Conservation (phyloP, 2,797 vertebrate genomes). For the Rhynchotus rufescens region DNA sequence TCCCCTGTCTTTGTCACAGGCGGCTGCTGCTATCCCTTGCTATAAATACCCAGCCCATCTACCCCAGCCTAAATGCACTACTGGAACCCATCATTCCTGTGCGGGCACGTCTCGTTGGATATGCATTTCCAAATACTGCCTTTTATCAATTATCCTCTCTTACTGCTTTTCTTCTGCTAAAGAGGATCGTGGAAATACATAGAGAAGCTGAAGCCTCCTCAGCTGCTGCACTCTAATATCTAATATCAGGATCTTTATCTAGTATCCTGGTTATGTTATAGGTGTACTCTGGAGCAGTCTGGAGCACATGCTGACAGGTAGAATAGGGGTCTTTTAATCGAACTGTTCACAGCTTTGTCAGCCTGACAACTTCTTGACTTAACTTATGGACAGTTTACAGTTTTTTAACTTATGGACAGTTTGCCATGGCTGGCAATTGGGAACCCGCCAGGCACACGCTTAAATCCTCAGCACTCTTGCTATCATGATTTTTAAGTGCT, state of each 20-base stretch:
- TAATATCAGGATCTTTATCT: too few species aligned
- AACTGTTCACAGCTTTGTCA: background rate
- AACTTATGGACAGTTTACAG: background rate
- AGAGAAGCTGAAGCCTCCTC: background rate
- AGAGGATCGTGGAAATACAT: background rate
- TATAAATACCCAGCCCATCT: background rate
- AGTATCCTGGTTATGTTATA: too few species aligned
- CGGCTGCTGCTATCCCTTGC: background rate
- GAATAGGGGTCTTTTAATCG: background rate
- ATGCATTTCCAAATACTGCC: background rate
- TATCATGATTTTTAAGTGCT: background rate
- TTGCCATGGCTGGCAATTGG: accelerated
- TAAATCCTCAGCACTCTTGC: background rate
- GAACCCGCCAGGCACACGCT: background rate
- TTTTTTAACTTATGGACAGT: background rate
- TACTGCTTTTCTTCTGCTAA: background rate
- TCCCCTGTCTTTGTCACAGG: background rate
- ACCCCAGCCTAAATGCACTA: background rate
- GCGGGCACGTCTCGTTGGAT: background rate
- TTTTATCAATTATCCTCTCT: background rate
- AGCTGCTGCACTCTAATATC: background rate
- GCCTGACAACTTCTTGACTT: background rate
- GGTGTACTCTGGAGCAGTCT: background rate
- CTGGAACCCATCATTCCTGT: background rate
- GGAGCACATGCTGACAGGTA: background rate